Evolutionary conservation across 2,888 invertebrate genomes (phyloP).

Genomic region (Mythimna lalbum): DNA sequence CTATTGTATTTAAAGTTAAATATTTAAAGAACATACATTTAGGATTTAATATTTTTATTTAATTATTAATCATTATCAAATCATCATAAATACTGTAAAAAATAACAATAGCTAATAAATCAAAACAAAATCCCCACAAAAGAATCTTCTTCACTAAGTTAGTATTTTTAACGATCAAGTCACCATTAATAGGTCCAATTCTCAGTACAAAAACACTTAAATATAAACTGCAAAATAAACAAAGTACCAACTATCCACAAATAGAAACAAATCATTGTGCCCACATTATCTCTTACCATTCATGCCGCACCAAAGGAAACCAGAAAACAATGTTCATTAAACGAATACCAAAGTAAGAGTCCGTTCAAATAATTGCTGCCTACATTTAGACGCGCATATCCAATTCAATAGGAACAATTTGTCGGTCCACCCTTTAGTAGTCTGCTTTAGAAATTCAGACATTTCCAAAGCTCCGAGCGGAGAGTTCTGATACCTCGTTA

Average conservation of each 20-base stretch:
- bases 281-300: slow-evolving; percentile 80
- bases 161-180: slow-evolving; percentile 9
- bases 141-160: background rate
- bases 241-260: slow-evolving; percentile 65
- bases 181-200: slow-evolving; percentile 46
- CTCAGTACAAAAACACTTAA: slow-evolving; percentile 39
- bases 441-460: slow-evolving; percentile 79
- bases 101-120: background rate
- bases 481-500: slow-evolving; percentile 87
- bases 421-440: slow-evolving; percentile 84
- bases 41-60: too few species aligned
- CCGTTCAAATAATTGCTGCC: slow-evolving; percentile 79
- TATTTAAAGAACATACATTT: too few species aligned
- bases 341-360: slow-evolving; percentile 86
- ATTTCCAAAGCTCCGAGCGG: slow-evolving; percentile 83
- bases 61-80: too few species aligned
- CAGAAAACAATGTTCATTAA: slow-evolving; percentile 89
- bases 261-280: slow-evolving; percentile 79
- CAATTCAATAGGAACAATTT: slow-evolving; percentile 87
- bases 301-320: slow-evolving; percentile 73
- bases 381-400: slow-evolving; percentile 77
- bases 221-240: slow-evolving; percentile 56
- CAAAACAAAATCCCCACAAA: background rate
- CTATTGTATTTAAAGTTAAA: too few species aligned
- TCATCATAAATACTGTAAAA: too few species aligned